Conservation (phyloP, 2,888 invertebrate genomes). For the Agrochola circellaris region DNA sequence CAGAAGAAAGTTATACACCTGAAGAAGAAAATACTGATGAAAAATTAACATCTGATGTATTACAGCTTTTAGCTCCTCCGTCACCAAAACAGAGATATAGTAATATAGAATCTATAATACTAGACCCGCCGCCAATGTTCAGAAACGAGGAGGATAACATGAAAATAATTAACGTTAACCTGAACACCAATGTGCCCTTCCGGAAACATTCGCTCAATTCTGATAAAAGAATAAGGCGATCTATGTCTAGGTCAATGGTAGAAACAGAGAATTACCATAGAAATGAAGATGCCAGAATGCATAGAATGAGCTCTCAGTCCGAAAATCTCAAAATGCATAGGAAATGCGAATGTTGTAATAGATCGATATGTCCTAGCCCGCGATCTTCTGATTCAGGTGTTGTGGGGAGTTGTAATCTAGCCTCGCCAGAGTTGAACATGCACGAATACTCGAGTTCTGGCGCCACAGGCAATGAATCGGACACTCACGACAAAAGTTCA, state of each 20-base stretch:
- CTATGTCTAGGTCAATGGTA: slow-evolving; percentile 86
- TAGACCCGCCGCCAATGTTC: slow-evolving; percentile 92
- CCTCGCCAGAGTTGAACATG: slow-evolving; percentile 92
- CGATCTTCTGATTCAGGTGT: slow-evolving; percentile 96
- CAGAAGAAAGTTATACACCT: slow-evolving; percentile 81
- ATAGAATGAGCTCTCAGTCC: slow-evolving; percentile 88
- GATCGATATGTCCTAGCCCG: slow-evolving; percentile 92
- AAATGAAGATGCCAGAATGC: slow-evolving; percentile 77
- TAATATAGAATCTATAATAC: slow-evolving; percentile 81
- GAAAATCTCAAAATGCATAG: slow-evolving; percentile 79
- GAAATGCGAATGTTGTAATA: slow-evolving; percentile 91
- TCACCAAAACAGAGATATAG: slow-evolving; percentile 79
- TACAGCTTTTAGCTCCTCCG: slow-evolving; percentile 84
- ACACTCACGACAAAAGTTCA: slow-evolving; percentile 80
- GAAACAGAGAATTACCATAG: slow-evolving; percentile 82
- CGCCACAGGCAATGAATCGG: slow-evolving; percentile 82
- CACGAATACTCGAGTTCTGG: slow-evolving; percentile 78
- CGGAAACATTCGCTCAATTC: slow-evolving; percentile 91
- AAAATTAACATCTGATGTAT: slow-evolving; percentile 72
- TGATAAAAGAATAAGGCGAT: slow-evolving; percentile 90
- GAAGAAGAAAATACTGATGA: slow-evolving; percentile 73
- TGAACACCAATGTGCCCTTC: slow-evolving; percentile 85
- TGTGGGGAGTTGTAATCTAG: slow-evolving; percentile 95
- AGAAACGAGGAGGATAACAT: slow-evolving; percentile 85
- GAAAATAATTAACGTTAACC: slow-evolving; percentile 85